These are phyloP conservation scores for Ophioninae sp. DNA, from an alignment of 2,888 invertebrate genomes.

Conservation along the genomic window DNA sequence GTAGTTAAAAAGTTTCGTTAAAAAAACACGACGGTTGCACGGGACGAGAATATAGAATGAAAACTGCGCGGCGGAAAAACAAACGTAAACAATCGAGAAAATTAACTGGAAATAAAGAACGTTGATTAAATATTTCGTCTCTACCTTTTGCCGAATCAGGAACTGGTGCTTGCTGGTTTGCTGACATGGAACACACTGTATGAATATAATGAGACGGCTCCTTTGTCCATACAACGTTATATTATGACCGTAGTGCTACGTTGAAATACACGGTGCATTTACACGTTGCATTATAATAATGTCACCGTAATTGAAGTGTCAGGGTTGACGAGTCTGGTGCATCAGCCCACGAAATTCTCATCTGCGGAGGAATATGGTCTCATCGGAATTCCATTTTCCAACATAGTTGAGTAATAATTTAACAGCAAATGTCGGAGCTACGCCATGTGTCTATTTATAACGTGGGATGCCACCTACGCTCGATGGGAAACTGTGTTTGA, in stretches of 20 bases:
- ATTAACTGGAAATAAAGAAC: not conserved
- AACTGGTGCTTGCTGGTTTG: not conserved
- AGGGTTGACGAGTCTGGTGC: slow-evolving; percentile 36
- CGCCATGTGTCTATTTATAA: slow-evolving; percentile 4
- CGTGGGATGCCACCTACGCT: not conserved
- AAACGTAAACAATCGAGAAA: not conserved
- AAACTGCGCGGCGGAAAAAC: not conserved
- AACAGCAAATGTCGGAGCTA: slow-evolving; percentile 18
- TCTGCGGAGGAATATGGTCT: slow-evolving; percentile 10
- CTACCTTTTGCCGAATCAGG: not conserved
- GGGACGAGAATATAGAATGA: not conserved
- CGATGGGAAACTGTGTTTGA: not conserved
- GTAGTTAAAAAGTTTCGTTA: not conserved
- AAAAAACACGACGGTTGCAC: not conserved
- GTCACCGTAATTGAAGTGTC: slow-evolving; percentile 48
- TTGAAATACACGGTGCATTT: slow-evolving; percentile 11
- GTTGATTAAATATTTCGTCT: not conserved
- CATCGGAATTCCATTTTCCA: slow-evolving; percentile 45
- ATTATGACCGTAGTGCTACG: not conserved
- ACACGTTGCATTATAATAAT: slow-evolving; percentile 31
- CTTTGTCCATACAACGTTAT: slow-evolving; percentile 10
- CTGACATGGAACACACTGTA: not conserved
- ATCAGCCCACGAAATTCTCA: slow-evolving; percentile 34
- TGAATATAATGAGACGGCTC: not conserved
- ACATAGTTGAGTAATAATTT: slow-evolving; percentile 36